Conservation (phyloP, 2,888 invertebrate species). For the Andrena marginata region DNA sequence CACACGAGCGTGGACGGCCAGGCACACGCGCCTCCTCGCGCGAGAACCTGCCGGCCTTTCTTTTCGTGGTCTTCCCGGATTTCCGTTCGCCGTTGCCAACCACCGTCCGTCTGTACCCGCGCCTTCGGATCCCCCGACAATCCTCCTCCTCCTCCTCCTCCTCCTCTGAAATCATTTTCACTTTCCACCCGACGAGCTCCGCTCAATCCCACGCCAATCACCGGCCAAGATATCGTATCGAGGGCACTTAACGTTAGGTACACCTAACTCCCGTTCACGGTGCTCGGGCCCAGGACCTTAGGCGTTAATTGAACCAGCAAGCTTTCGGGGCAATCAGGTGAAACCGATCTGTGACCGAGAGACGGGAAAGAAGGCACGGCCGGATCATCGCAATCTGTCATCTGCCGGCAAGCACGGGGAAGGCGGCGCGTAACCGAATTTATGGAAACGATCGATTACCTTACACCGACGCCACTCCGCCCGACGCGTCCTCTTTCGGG, state of each 20-base stretch:
- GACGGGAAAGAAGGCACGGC: not conserved
- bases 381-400: not conserved
- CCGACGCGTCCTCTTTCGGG: not conserved
- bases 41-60: constrained; percentile 38
- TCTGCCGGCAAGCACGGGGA: not conserved
- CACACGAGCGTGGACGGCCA: constrained; percentile 53
- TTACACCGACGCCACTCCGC: not conserved
- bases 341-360: constrained; percentile 13
- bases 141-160: not conserved
- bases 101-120: not conserved
- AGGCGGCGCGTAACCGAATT: not conserved
- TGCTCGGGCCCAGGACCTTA: no score
- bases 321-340: not conserved
- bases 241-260: no score
- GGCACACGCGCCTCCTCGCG: constrained; percentile 36
- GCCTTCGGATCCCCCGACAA: not conserved
- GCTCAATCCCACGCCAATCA: no score
- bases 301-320: not conserved
- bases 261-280: no score
- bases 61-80: constrained; percentile 59
- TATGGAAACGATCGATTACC: not conserved
- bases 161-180: not conserved
- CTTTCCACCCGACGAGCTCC: no score
- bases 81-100: constrained; percentile 63
- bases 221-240: no score